Evolutionary conservation across 2,888 invertebrate genomes (phyloP), one percentile per base, ranked within the genome.

Genomic region (Scaptomyza polygonia): DNA sequence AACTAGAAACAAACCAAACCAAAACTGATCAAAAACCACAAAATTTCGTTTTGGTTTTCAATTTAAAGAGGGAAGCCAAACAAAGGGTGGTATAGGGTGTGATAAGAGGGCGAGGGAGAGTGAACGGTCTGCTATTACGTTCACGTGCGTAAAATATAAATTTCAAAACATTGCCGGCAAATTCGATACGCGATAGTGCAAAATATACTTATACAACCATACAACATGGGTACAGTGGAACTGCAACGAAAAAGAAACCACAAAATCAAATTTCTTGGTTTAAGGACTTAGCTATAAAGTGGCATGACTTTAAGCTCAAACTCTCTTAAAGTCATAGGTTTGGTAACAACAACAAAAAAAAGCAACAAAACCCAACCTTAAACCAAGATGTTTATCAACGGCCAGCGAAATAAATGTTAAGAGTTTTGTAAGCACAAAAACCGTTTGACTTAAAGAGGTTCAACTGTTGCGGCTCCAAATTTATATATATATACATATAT

Each of bases 91-190:
- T n/a, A 2, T 8, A 12, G n/a, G 1, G n/a, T 16, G 14, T 0
- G n/a, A 3, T 1, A 18, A 1, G n/a, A 4, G 7, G 7, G 16
- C 0, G 14, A n/a, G 5, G 16, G 14, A 9, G 32, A 9, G 18
- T 7, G 11, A 36, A n/a, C 27, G n/a, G 34, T 44, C 9, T 29
- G 5, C 11, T 8, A 25, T 30, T 58, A 61, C 34, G 67, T 54
- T 86, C 80, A 79, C 88, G 86, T 75, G 79, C 72, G 69, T 72
- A 57, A 87, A 82, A 87, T 87, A 87, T 87, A 87, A 79, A 87
- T 87, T 87, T 62, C 75, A 85, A 66, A 32, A 8, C 54, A 59
- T 58, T 67, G 55, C 44, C 55, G 16, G 47, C 18, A 65, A 65
- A 63, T 48, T 67, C 65, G 67, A 65, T 71, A 45, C 55, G 39